Conservation (phyloP, 1,140 invertebrate species). For the Eupristina koningsbergeri region DNA sequence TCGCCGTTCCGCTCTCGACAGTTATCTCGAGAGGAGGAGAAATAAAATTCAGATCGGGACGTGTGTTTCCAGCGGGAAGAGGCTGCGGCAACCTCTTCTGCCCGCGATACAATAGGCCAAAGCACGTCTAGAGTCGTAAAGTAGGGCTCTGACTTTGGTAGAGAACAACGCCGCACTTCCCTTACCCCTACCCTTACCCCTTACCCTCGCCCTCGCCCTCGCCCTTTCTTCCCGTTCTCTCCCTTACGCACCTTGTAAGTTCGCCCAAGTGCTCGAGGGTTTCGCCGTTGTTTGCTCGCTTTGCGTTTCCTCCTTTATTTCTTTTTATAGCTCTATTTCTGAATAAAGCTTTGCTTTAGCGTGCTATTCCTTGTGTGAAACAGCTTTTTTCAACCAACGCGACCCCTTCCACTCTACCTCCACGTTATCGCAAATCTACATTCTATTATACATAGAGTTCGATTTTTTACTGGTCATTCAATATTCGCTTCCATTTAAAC, state of each 20-base stretch:
- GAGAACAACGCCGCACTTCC: not conserved
- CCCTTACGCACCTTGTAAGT: slow-evolving; percentile 4
- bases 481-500: too few relatives aligned
- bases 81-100: not conserved
- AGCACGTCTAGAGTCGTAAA: slow-evolving; percentile 27
- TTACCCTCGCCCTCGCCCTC: not conserved
- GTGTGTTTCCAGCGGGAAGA: not conserved
- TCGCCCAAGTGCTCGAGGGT: not conserved
- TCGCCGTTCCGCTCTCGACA: slow-evolving; percentile 6
- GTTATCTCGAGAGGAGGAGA: not conserved
- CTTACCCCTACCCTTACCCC: too few relatives aligned
- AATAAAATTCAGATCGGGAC: slow-evolving; percentile 47
- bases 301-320: not conserved
- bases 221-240: too few relatives aligned
- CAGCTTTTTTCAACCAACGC: not conserved
- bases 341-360: not conserved
- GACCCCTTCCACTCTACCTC: not conserved
- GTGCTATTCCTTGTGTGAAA: not conserved
- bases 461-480: too few relatives aligned
- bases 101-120: slow-evolving; percentile 24
- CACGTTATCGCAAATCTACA: too few relatives aligned
- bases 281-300: not conserved
- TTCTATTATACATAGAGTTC: too few relatives aligned
- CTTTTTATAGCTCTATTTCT: not conserved
- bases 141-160: not conserved